Evolutionary conservation across 1,140 invertebrate species (phyloP), one percentile per base, ranked within the genome.

Genomic region (Lasioglossum albipes): DNA sequence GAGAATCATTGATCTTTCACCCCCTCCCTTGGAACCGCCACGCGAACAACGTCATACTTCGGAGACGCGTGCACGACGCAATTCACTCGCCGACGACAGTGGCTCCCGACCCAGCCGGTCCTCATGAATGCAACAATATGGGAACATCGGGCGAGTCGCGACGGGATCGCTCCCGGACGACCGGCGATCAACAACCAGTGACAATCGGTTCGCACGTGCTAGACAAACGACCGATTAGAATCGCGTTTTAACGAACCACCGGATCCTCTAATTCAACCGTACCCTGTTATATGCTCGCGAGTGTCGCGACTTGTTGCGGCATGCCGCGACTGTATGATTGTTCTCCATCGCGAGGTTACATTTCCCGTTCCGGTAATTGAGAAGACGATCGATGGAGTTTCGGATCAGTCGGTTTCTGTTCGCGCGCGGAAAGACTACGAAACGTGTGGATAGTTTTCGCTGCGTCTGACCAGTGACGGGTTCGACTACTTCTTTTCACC

Each of bases 1-100:
- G 66, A 66, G 76, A 89, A 89, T 89, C 88, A 89, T 89, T 89
- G 88, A 89, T 89, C 88, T 75, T 83, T 65, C 61, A 52, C 79
- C 22, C 20, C 54, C 57, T 16, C 20, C 7, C 20, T 7, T 6
- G 57, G 36, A 12, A 36, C 20, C 57, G 59, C 68, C 20, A 71
- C 75, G 85, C 83, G 78, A 72, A 27, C 61, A 61, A 82, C 84
- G 84, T 82, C 83, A 78, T n/a, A 70, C 61, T 70, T 45, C 41
- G 52, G 5, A 73, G 61, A 18, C 72, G 22, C 49, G 52, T 73
- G 67, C 36, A 20, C 84, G 73, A 83, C 80, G 84, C 84, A 83
- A 79, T 86, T 85, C n/a, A 54, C 73, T 1, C 42, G 13, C 42
- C 52, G 67, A 76, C 54, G 57, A 36, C 67, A 36, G 64, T 27